Base-by-base conservation (phyloP, 1,140 invertebrate genomes). In the Elysia chlorotica region DNA sequence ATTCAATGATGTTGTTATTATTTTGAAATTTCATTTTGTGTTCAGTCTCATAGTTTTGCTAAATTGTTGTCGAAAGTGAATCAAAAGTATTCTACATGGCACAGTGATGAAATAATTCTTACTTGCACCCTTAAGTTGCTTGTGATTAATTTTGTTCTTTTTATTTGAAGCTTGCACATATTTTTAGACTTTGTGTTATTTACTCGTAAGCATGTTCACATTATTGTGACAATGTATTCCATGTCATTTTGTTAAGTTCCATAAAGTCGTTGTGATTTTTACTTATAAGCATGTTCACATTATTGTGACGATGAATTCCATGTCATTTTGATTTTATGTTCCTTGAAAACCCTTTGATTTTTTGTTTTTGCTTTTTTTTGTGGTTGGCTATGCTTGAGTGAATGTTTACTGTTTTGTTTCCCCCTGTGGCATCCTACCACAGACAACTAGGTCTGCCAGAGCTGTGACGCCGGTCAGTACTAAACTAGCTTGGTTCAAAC, bases 381-480 rank as follows among this genome's bases (percentile, higher is more conserved):
- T n/a, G n/a, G n/a, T n/a, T n/a, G n/a, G n/a, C n/a, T n/a, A n/a
- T n/a, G n/a, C n/a, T n/a, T n/a, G n/a, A n/a, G n/a, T n/a, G 54
- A 6, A 6, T 5, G 5, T 57, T 28, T 62, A 21, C 2, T 37
- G 23, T 37, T 19, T 23, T 36, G 1, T 41, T 17, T 28, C 10
- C 38, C 38, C 63, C 38, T 37, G 23, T 65, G 37, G 37, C 38
- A 65, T 68, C 31, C 21, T n/a, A n/a, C n/a, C 31, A 68, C 66
- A 68, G 66, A 68, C 66, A 33, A 68, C 28, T 68, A 56, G n/a
- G 31, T 53, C 66, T 56, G 14, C 48, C 38, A 68, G 41, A 37
- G 66, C 66, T 35, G 71, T 37, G 65, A 74, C 31, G 61, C 69
- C 48, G 76, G 74, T 66, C 69, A 68, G 67, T 74, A 74, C 68